Conservation (phyloP, 2,888 invertebrate species). For the Dicranocentrus wangi region DNA sequence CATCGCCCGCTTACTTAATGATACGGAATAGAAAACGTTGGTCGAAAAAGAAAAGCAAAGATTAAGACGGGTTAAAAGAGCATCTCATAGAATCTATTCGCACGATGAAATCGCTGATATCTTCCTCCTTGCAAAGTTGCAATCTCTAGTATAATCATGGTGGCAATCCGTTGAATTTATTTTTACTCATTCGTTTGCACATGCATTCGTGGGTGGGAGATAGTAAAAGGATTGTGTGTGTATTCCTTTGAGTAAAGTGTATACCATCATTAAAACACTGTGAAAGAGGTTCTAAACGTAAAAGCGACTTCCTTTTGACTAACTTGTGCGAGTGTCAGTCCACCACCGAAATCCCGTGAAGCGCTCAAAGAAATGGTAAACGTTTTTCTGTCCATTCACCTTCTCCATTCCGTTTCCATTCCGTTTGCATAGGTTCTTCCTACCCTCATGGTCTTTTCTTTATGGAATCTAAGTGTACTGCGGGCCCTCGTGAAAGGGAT, state of each 20-base stretch:
- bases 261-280: neutral
- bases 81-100: slow-evolving; percentile 41
- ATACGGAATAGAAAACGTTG: neutral
- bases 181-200: slow-evolving; percentile 28
- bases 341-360: neutral
- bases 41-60: slow-evolving; percentile 1
- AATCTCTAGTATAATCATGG: slow-evolving; percentile 28
- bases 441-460: neutral
- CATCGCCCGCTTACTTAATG: neutral
- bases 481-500: slow-evolving; percentile 19
- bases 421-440: too few species aligned
- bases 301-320: slow-evolving; percentile 21
- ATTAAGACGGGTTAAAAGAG: slow-evolving; percentile 22
- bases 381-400: slow-evolving; percentile 22
- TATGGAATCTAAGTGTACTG: neutral
- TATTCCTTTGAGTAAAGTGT: too few species aligned
- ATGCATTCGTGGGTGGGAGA: neutral
- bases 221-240: neutral
- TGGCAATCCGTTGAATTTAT: slow-evolving; percentile 35
- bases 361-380: slow-evolving; percentile 30
- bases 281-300: neutral
- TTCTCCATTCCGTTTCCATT: slow-evolving; percentile 19
- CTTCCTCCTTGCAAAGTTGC: slow-evolving; percentile 33
- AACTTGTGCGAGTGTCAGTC: neutral
- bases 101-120: slow-evolving; percentile 35